Evolutionary conservation across 2,797 vertebrate genomes (phyloP).

Genomic region (Onychomys arenicola): DNA sequence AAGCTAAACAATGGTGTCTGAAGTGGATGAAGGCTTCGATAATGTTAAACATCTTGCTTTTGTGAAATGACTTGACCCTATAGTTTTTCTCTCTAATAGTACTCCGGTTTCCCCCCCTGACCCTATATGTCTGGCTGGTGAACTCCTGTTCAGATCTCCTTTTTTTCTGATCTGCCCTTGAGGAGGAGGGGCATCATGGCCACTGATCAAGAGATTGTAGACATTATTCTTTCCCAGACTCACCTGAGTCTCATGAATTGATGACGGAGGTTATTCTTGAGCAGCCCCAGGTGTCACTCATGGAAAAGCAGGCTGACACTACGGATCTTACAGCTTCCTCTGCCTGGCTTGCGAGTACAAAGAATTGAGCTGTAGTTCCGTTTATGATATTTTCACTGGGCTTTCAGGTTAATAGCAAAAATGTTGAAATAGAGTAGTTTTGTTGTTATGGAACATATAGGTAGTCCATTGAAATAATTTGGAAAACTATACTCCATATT

Average conservation of each 20-base stretch:
- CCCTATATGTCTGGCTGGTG: conserved; percentile 51
- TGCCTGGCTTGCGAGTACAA: conserved; percentile 65
- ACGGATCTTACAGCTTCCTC: conserved; percentile 64
- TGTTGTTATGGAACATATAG: conserved; percentile 50
- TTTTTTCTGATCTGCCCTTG: conserved; percentile 70
- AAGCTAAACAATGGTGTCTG: conserved; percentile 82
- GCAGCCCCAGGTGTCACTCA: conserved; percentile 70
- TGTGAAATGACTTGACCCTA: conserved; percentile 70
- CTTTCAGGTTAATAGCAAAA: conserved; percentile 78
- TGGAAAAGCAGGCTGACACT: conserved; percentile 67
- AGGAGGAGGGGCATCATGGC: conserved; percentile 81
- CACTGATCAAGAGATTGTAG: conserved; percentile 78
- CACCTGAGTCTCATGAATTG: conserved; percentile 73
- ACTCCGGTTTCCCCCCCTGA: conserved; percentile 5
- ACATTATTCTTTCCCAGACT: conserved; percentile 61
- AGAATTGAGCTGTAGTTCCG: conserved; percentile 69
- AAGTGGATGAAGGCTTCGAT: conserved; percentile 79
- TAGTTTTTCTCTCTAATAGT: conserved; percentile 69
- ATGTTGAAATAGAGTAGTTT: conserved; percentile 61
- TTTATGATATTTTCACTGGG: conserved; percentile 75
- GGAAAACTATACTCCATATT: conserved; percentile 67
- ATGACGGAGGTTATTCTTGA: conserved; percentile 76
- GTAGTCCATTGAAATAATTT: conserved; percentile 61
- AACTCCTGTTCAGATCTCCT: conserved; percentile 68
- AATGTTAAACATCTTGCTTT: conserved; percentile 74